A percentile compares a stretch with the other conserved stretches of the same genome.
Conservation (phyloP, 2,113 vertebrate genomes). For the Alethe castanea region DNA sequence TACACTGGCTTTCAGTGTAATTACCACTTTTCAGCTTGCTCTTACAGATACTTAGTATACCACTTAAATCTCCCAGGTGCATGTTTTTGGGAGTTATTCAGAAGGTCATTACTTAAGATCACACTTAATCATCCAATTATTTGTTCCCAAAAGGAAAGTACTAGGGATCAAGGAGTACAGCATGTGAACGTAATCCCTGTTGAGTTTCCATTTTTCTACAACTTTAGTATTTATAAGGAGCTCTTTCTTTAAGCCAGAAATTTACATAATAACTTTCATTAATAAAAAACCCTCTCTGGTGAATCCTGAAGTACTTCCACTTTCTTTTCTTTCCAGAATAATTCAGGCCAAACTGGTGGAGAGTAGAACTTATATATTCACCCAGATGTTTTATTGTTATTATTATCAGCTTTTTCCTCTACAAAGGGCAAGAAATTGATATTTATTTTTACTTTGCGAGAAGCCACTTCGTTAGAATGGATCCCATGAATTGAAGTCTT, state of each 20-base stretch:
- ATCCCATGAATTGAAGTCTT: not conserved
- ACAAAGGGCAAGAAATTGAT: not conserved
- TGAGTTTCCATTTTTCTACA: constrained; percentile 16
- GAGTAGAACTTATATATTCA: not conserved
- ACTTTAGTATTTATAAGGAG: not conserved
- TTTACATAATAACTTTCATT: not conserved
- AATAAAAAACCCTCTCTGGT: not conserved
- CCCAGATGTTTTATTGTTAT: not conserved
- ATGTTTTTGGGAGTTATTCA: constrained; percentile 21
- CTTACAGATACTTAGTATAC: constrained; percentile 8
- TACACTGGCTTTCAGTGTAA: constrained; percentile 24
- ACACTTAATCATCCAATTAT: constrained; percentile 44
- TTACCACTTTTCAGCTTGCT: constrained; percentile 31
- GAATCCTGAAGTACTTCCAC: not conserved
- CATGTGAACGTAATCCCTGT: not conserved
- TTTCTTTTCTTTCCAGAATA: not conserved
- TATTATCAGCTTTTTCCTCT: not conserved
- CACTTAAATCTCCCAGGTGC: constrained; percentile 33
- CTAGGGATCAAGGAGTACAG: not conserved
- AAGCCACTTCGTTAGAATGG: not conserved
- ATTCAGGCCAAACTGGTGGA: not conserved
- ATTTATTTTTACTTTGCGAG: not conserved
- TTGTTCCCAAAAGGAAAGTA: constrained; percentile 1
- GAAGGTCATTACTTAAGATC: constrained; percentile 47
- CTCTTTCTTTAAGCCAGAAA: not conserved